Conservation (phyloP, 2,888 invertebrate genomes). For the Agrotis clavis region DNA sequence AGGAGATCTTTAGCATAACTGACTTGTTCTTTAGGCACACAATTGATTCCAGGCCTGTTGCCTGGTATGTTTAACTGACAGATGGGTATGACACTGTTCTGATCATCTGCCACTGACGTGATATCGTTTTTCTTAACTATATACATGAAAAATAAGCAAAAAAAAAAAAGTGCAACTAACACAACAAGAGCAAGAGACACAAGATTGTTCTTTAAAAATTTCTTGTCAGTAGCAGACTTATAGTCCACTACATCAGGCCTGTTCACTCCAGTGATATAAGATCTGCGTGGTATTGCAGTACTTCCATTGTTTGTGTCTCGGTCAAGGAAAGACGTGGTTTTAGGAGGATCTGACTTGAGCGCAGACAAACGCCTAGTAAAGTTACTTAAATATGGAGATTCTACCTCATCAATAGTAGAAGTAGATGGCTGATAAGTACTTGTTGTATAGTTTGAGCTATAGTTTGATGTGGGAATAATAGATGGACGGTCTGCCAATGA, state of each 20-base stretch:
- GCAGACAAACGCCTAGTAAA: constrained; percentile 92
- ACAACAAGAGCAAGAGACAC: constrained; percentile 92
- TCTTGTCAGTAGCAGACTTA: constrained; percentile 85
- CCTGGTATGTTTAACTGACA: constrained; percentile 90
- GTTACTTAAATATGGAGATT: constrained; percentile 93
- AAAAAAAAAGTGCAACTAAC: constrained; percentile 92
- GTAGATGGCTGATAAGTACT: constrained; percentile 83
- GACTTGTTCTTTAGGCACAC: constrained; percentile 92
- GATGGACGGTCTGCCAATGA: constrained; percentile 83
- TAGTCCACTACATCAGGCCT: constrained; percentile 84
- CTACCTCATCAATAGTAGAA: constrained; percentile 88
- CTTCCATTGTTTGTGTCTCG: constrained; percentile 85
- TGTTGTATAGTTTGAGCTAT: constrained; percentile 77
- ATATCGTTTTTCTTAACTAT: constrained; percentile 92
- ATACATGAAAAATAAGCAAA: constrained; percentile 93
- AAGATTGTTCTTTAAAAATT: constrained; percentile 91
- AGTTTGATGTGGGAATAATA: constrained; percentile 69
- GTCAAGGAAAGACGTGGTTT: constrained; percentile 76
- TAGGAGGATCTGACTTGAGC: constrained; percentile 83
- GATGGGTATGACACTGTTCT: constrained; percentile 91
- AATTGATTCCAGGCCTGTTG: constrained; percentile 92
- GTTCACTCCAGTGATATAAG: constrained; percentile 81
- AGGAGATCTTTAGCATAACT: constrained; percentile 92
- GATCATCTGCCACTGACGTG: constrained; percentile 88
- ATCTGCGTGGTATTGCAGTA: constrained; percentile 80